Evolutionary conservation across 2,113 vertebrate species (phyloP).

Genomic region (Lota lota): DNA sequence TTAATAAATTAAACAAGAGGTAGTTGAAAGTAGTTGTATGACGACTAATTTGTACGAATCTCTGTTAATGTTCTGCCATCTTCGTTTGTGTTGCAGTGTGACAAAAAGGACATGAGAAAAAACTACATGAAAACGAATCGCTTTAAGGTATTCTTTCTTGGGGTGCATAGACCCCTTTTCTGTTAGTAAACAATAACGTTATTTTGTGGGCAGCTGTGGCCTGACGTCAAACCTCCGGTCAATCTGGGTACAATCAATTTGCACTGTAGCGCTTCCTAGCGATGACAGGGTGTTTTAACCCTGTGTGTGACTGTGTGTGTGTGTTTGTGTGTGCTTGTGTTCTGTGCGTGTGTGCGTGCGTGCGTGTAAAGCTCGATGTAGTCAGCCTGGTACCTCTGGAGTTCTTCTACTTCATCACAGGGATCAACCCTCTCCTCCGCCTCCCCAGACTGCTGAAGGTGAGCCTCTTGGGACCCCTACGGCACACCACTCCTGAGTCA

Average conservation of each 20-base stretch:
- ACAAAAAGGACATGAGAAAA: conserved; percentile 86
- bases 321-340: too few relatives aligned
- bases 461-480: conserved; percentile 6
- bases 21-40: too few relatives aligned
- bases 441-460: conserved; percentile 92
- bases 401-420: conserved; percentile 87
- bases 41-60: too few relatives aligned
- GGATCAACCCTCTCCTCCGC: conserved; percentile 87
- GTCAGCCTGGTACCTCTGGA: conserved; percentile 89
- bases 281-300: too few relatives aligned
- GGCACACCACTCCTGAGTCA: too few relatives aligned
- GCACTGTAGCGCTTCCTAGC: too few relatives aligned
- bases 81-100: conserved; percentile 68
- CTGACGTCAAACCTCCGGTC: too few relatives aligned
- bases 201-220: too few relatives aligned
- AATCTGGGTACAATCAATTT: too few relatives aligned
- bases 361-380: conserved; percentile 83
- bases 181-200: too few relatives aligned
- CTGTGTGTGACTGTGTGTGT: too few relatives aligned
- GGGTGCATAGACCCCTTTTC: not conserved
- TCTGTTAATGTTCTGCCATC: conserved; percentile 2
- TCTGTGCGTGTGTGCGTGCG: not conserved
- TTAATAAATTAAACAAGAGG: too few relatives aligned
- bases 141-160: conserved; percentile 73
- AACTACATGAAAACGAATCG: conserved; percentile 85